Evolutionary conservation across 2,888 invertebrate genomes (phyloP).

Genomic region (Hirtodrosophila trivittata): DNA sequence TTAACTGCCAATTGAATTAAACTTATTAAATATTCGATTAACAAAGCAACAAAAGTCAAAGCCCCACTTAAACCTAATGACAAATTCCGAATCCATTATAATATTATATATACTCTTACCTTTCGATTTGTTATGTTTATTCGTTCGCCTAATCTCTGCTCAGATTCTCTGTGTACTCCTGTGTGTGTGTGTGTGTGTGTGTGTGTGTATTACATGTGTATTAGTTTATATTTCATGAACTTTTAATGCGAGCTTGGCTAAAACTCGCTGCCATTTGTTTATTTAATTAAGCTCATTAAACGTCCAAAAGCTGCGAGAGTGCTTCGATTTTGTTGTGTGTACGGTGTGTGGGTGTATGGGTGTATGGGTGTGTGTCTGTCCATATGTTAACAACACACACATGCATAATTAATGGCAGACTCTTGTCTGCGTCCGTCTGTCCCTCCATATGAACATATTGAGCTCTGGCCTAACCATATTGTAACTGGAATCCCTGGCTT

Average conservation of each 20-base stretch:
- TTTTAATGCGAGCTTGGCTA: conserved; percentile 50
- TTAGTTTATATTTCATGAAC: conserved; percentile 43
- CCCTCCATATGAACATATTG: conserved; percentile 57
- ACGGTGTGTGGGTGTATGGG: no score
- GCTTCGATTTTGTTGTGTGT: conserved; percentile 14
- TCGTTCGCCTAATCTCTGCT: no score
- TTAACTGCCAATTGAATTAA: conserved; percentile 57
- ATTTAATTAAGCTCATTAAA: conserved; percentile 79
- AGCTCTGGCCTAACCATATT: conserved; percentile 53
- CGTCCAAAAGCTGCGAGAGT: conserved; percentile 30
- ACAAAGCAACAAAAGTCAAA: conserved; percentile 16
- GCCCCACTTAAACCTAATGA: conserved; percentile 29
- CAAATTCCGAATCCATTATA: conserved; percentile 39
- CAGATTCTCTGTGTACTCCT: conserved; percentile 8
- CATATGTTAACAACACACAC: conserved; percentile 51
- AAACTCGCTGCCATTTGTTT: conserved; percentile 67
- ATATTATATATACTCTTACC: conserved; percentile 11
- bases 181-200: conserved; percentile 13
- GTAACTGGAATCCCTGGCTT: conserved; percentile 27
- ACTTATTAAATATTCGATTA: conserved; percentile 77
- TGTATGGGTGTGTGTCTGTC: conserved; percentile 21
- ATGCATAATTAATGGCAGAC: conserved; percentile 71
- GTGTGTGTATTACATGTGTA: conserved; percentile 20
- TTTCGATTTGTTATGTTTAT: not conserved
- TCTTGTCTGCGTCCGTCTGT: conserved; percentile 27